Percentiles rank a stretch among this genome's conserved stretches.
Conservation (phyloP, 2,797 vertebrate species). For the Gobio occitaniae region DNA sequence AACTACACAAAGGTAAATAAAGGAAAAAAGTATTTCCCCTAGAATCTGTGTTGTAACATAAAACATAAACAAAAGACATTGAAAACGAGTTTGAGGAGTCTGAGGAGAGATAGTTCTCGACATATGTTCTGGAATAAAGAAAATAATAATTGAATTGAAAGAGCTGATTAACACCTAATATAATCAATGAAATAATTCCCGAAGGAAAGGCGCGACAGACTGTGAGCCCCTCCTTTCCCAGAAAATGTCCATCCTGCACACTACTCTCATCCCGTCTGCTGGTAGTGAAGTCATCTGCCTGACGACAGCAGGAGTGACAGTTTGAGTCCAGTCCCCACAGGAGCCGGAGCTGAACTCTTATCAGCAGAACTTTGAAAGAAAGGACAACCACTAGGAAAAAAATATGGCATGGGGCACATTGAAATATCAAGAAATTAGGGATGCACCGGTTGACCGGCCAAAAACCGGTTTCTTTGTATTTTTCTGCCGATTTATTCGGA, state of each 20-base stretch:
- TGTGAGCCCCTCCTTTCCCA: no score
- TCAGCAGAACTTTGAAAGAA: slow-evolving; percentile 11
- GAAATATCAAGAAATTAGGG: background rate
- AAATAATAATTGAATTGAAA: background rate
- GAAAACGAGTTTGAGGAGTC: background rate
- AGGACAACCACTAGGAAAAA: background rate
- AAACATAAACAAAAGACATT: background rate
- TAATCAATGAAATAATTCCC: background rate
- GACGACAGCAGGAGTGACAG: slow-evolving; percentile 25
- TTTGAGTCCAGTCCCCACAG: slow-evolving; percentile 33
- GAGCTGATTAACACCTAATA: background rate
- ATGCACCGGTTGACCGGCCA: no score
- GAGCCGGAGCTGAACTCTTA: background rate
- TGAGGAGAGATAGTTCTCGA: background rate
- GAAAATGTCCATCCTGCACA: slow-evolving; percentile 4
- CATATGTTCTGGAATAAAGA: background rate
- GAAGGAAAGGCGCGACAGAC: background rate
- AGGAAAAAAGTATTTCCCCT: background rate
- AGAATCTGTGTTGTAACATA: background rate
- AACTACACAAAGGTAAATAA: background rate
- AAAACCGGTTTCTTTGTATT: no score
- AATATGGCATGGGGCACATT: background rate
- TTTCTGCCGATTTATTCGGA: no score
- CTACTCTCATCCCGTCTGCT: background rate
- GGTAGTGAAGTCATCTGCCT: slow-evolving; percentile 9